phyloP scores from a whole-genome alignment of 1,140 invertebrate species.

The Cardiocondyla obscurior region DNA sequence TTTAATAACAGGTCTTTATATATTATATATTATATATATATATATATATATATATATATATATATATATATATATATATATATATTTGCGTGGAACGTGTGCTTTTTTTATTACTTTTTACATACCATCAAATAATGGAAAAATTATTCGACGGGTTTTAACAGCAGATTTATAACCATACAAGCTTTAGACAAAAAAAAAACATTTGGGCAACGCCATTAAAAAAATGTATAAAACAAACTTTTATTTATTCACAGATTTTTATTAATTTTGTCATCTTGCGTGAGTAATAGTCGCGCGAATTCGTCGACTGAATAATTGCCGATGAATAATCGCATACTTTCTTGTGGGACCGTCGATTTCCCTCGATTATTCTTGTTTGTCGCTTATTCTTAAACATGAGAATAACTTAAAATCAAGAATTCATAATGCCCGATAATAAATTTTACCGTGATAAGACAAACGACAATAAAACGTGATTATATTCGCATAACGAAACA shows the following conservation, averaged over 20 bases:
- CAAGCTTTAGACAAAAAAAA: not conserved
- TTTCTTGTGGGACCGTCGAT: not conserved
- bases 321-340: not conserved
- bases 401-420: not conserved
- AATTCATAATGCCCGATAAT: not conserved
- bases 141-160: not conserved
- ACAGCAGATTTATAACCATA: not conserved
- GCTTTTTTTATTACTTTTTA: not conserved
- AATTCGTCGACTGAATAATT: not conserved
- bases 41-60: not conserved
- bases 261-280: not conserved
- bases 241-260: not conserved
- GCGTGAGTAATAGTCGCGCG: too few relatives aligned
- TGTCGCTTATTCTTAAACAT: not conserved
- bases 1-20: not conserved
- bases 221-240: not conserved
- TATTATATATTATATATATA: not conserved
- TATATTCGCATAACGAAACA: not conserved
- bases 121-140: not conserved
- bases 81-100: too few relatives aligned
- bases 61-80: not conserved
- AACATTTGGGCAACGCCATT: not conserved
- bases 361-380: not conserved
- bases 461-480: not conserved
- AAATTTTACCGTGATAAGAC: conserved; percentile 25